phyloP scores from a whole-genome alignment of 2,113 vertebrate genomes.

The Alexandromys fortis region DNA sequence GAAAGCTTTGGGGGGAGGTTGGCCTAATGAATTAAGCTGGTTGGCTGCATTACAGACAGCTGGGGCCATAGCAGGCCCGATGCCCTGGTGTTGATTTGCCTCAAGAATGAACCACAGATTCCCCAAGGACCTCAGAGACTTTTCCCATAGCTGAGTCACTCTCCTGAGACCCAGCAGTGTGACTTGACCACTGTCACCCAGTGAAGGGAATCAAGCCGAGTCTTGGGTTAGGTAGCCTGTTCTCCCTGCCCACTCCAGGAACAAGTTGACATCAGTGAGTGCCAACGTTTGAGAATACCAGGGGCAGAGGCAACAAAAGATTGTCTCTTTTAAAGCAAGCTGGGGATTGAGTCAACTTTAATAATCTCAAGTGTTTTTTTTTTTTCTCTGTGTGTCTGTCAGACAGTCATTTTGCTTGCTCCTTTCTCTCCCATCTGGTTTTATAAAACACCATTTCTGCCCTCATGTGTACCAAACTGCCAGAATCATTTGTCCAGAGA shows the following conservation, averaged over 20 bases:
- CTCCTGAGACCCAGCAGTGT: not conserved
- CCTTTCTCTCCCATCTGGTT: not conserved
- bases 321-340: slow-evolving; percentile 11
- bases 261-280: not conserved
- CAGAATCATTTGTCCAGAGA: not conserved
- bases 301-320: not conserved
- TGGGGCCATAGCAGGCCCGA: not conserved
- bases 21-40: not conserved
- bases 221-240: not conserved
- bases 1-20: not conserved
- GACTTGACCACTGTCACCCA: not conserved
- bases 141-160: too few species aligned
- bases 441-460: not conserved
- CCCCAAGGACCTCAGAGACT: not conserved
- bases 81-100: not conserved
- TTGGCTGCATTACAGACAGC: not conserved
- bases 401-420: not conserved
- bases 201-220: not conserved
- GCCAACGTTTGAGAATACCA: not conserved
- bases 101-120: not conserved
- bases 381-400: not conserved
- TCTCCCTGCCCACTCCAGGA: not conserved
- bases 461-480: not conserved
- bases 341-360: not conserved
- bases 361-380: not conserved